Conservation (phyloP, 2,797 vertebrate species). For the Myotis daubentonii region DNA sequence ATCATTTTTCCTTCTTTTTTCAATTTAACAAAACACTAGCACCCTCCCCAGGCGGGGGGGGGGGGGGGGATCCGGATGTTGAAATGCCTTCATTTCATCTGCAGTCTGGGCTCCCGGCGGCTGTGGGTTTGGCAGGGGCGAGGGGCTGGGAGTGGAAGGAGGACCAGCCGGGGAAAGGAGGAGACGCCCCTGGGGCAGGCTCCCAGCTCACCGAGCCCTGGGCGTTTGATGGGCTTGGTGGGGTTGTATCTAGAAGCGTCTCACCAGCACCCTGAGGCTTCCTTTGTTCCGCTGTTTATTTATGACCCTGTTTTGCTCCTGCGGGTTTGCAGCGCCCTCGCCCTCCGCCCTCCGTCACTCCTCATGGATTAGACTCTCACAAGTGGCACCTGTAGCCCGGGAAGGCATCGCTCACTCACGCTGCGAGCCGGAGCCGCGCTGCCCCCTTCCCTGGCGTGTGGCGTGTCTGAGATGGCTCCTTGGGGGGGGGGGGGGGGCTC, state of each 20-base stretch:
- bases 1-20: neutral
- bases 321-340: no score
- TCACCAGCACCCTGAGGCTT: neutral
- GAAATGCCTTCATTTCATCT: neutral
- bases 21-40: neutral
- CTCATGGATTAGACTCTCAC: neutral
- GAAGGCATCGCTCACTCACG: neutral
- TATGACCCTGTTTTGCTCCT: neutral
- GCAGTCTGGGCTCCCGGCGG: neutral
- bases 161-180: neutral
- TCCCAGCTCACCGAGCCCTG: neutral
- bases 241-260: neutral
- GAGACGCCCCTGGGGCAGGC: neutral
- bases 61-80: rapidly evolving
- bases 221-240: no score
- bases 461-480: neutral
- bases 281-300: neutral
- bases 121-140: no score
- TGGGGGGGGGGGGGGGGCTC: neutral
- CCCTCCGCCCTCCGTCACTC: neutral
- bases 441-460: no score
- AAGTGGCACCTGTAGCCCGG: rapidly evolving
- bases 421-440: rapidly evolving
- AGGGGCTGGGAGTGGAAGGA: rapidly evolving
- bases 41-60: neutral